Base-by-base conservation (phyloP, 2,113 vertebrate genomes). In the Epinephelus moara region DNA sequence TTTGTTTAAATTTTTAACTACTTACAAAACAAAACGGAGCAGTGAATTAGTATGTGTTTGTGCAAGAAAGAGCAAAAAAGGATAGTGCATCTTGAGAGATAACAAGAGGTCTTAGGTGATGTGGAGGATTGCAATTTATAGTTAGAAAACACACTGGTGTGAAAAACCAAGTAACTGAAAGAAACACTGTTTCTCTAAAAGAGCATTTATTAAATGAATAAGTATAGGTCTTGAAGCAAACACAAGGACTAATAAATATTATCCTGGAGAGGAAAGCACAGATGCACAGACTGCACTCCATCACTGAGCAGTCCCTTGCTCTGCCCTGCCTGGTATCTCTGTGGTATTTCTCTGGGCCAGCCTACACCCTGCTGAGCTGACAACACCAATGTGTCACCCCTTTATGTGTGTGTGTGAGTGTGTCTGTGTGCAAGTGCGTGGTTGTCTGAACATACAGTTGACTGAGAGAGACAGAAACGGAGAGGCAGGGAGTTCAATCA, bases 291-390 rank as follows among this genome's bases (percentile, higher is more conserved):
- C 23, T 15, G 6, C n/a, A 6, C 75, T 42, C 70, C 52, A 40
- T 81, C 85, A 62, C 62, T 23, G 71, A 80, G 74, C 10, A 82
- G 75, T 62, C 33, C 52, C 73, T 62, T 14, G 0, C 27, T 61
- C 53, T 61, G 3, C 61, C 40, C 49, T 57, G 37, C 49, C 50
- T 66, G 49, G 47, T 6, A 49, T 78, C 56, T 83, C 84, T 66
- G 62, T 75, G 50, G 80, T 61, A 25, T 78, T 75, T 85, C 66
- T 78, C 81, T 79, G 57, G 73, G 60, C 57, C 72, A 70, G 78
- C 61, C 49, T 47, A 25, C 57, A 83, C 74, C 84, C 81, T 56
- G 85, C 85, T 85, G 87, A 88, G 85, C 78, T 79, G 89, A 80
- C 83, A 83, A 82, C 68, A 77, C 66, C 83, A 75, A 66, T 80